Evolutionary conservation across 1,140 invertebrate genomes (phyloP).

Genomic region (Hestina assimilis): DNA sequence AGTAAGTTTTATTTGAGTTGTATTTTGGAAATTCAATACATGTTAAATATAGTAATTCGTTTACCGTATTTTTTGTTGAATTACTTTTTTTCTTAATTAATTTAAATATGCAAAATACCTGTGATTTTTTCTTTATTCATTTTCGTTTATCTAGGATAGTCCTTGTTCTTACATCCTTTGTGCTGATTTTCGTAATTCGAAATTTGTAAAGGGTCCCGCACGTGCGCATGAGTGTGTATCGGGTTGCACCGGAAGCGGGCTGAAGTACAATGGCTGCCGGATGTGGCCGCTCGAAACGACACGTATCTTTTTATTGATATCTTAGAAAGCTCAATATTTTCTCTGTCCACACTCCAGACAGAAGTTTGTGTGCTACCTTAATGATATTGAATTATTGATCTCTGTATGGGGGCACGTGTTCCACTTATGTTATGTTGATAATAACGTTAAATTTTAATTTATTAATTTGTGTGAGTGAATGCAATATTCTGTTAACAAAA

Average conservation of each 20-base stretch:
- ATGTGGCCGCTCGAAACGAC: slow-evolving; percentile 74
- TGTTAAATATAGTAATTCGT: too few species aligned
- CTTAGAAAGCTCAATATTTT: slow-evolving; percentile 75
- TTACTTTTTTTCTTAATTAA: too few species aligned
- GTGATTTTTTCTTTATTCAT: background rate
- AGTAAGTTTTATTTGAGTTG: too few species aligned
- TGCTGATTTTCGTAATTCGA: slow-evolving; percentile 59
- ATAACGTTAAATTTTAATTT: background rate
- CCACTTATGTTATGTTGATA: background rate
- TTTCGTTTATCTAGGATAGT: slow-evolving; percentile 25
- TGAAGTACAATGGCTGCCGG: slow-evolving; percentile 72
- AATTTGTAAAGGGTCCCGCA: slow-evolving; percentile 74
- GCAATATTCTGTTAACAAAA: too few species aligned
- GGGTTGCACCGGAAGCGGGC: slow-evolving; percentile 72
- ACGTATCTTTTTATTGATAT: slow-evolving; percentile 77
- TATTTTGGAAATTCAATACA: too few species aligned
- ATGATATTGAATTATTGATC: slow-evolving; percentile 43
- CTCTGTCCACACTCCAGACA: slow-evolving; percentile 56
- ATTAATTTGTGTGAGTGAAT: too few species aligned
- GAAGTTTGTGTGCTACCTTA: slow-evolving; percentile 41
- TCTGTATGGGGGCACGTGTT: slow-evolving; percentile 32
- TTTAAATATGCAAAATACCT: too few species aligned
- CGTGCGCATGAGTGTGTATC: slow-evolving; percentile 77
- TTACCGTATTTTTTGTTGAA: too few species aligned
- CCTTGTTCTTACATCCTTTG: slow-evolving; percentile 46